Percentiles rank a stretch among this genome's conserved stretches.
Conservation (phyloP, 2,888 invertebrate genomes). For the Gasteruption jaculator region DNA sequence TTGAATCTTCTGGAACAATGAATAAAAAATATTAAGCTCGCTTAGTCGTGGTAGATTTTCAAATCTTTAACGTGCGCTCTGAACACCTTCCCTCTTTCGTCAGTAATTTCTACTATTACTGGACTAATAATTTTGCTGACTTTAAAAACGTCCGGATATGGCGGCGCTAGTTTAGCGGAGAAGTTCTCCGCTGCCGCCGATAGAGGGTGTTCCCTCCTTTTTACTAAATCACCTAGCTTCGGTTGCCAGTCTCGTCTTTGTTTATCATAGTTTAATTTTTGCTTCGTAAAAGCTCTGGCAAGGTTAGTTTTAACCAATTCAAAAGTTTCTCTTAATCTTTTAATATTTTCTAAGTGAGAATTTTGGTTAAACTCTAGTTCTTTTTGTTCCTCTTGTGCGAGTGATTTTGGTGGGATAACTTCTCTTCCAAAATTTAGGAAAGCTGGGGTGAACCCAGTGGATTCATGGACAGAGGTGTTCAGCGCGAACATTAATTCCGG, state of each 20-base stretch:
- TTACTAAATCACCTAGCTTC: neutral
- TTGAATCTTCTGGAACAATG: no score
- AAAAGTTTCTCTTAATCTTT: neutral
- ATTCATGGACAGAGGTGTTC: slow-evolving; percentile 22
- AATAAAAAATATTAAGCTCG: no score
- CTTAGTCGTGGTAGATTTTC: no score
- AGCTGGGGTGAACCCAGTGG: slow-evolving; percentile 25
- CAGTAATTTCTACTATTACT: neutral
- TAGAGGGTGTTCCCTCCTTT: neutral
- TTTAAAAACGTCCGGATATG: neutral
- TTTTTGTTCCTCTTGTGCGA: neutral
- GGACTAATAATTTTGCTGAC: neutral
- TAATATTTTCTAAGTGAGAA: neutral
- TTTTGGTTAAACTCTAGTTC: neutral
- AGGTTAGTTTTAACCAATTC: neutral
- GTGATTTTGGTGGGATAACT: neutral
- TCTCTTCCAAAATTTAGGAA: slow-evolving; percentile 24
- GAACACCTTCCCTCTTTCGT: neutral
- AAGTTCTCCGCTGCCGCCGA: neutral
- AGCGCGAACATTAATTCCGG: slow-evolving; percentile 25
- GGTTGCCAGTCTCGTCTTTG: neutral
- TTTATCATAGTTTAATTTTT: neutral
- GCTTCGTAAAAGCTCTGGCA: neutral
- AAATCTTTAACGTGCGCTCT: no score
- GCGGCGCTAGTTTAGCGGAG: neutral